Evolutionary conservation across 2,888 invertebrate genomes (phyloP).

Genomic region (Rhorus exstirpatorius): DNA sequence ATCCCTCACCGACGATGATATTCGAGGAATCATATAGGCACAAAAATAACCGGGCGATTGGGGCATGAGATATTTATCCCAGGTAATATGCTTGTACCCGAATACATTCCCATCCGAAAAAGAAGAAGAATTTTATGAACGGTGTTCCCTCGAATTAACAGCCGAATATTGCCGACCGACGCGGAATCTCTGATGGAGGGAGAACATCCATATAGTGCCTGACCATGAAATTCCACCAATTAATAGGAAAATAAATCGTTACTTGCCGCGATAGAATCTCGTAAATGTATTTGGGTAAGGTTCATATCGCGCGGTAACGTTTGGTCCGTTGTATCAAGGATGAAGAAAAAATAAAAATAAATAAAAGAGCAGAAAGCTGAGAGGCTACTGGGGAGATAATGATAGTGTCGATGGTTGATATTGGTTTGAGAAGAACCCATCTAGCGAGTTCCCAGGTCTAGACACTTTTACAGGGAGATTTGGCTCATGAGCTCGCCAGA

Average conservation of each 20-base stretch:
- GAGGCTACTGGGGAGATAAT: constrained; percentile 20
- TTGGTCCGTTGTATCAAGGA: background rate
- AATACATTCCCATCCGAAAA: background rate
- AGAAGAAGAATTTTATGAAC: background rate
- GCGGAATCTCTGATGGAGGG: background rate
- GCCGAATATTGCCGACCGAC: background rate
- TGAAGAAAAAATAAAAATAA: background rate
- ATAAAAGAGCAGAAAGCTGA: constrained; percentile 3
- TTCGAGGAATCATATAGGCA: background rate
- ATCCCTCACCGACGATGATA: background rate
- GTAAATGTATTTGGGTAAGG: background rate
- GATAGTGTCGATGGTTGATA: constrained; percentile 19
- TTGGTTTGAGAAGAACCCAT: constrained; percentile 8
- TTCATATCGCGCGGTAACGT: background rate
- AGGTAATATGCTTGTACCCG: background rate
- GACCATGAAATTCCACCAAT: background rate
- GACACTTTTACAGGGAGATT: too few relatives aligned
- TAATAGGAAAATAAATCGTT: constrained; percentile 11
- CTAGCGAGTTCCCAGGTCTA: constrained; percentile 15
- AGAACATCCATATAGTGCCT: too few relatives aligned
- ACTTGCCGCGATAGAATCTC: background rate
- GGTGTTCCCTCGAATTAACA: background rate
- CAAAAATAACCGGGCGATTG: background rate
- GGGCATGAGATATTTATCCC: background rate
- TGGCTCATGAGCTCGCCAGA: too few relatives aligned